These are phyloP conservation scores for Entomyzon cyanotis DNA, from an alignment of 2,113 vertebrate genomes.

Conservation along the genomic window DNA sequence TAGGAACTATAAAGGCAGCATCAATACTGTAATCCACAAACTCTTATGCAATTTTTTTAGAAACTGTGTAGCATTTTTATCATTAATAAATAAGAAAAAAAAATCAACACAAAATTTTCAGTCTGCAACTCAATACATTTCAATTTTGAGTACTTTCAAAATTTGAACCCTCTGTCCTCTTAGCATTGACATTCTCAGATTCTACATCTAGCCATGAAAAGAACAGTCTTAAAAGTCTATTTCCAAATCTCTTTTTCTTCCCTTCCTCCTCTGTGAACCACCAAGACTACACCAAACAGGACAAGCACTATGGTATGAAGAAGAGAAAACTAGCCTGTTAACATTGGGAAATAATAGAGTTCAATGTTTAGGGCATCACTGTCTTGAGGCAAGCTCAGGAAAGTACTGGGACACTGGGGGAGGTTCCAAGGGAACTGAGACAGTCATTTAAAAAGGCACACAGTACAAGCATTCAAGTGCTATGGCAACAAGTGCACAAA, in stretches of 20 bases:
- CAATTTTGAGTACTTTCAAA: neutral
- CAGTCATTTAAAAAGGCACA: neutral
- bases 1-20: neutral
- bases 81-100: neutral
- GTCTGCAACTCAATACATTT: neutral
- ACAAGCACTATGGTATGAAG: neutral
- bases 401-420: neutral
- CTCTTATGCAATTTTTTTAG: neutral
- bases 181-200: neutral
- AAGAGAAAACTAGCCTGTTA: neutral
- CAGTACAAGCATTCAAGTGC: neutral
- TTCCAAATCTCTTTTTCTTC: neutral
- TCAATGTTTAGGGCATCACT: neutral
- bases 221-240: neutral
- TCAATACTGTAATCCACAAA: neutral
- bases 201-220: neutral
- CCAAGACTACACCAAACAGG: neutral
- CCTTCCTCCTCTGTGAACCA: neutral
- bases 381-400: neutral
- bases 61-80: neutral
- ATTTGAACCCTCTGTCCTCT: neutral
- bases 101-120: neutral
- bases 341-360: neutral
- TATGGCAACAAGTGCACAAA: neutral
- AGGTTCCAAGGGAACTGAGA: neutral